Evolutionary conservation across 2,113 vertebrate species (phyloP), one percentile per base, ranked within the genome.

Genomic region (Arenaria interpres): DNA sequence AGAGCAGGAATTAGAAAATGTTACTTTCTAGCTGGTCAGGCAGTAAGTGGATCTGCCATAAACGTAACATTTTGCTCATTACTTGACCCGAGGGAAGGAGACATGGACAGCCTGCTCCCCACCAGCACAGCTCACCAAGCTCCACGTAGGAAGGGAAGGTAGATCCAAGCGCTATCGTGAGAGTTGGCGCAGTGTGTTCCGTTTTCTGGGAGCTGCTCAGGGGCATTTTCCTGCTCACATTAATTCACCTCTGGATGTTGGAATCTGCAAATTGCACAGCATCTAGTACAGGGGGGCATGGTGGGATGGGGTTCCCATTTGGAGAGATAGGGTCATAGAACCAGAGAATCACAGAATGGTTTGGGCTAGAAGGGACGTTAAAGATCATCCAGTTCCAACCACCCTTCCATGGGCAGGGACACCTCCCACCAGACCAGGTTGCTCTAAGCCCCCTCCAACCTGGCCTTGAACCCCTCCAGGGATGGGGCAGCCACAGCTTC

Each of bases 1-100:
- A 50, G 74, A 74, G 56, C 78, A 89, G 83, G 69, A 89, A 92
- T 75, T 80, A 79, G 74, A 92, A 92, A 94, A 89, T 62, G 68
- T 2, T 46, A 14, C 74, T 89, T 92, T 79, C 74, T 87, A 75
- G 84, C 57, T 85, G 63, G 19, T 81, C 64, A 60, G 76, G 88
- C 72, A 86, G 33, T 75, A 87, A 93, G 35, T 67, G 76, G 83
- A 75, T 63, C 72, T 96, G 90, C 83, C 43, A 48, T 71, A 77
- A 86, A 62, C 0, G 45, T n/a, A 50, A 75, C 32, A 21, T 95
- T 69, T 50, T 33, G 50, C n/a, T 88, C 74, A 9, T 16, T 32
- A 14, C n/a, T 76, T 79, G 82, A 46, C 45, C 1, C 1, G 4
- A 16, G n/a, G 28, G 30, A 89, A 54, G 69, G 37, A 72, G 80